A percentile compares a stretch with the other conserved stretches of the same genome.
Conservation (phyloP, 2,113 vertebrate genomes). For the Sitta europaea region DNA sequence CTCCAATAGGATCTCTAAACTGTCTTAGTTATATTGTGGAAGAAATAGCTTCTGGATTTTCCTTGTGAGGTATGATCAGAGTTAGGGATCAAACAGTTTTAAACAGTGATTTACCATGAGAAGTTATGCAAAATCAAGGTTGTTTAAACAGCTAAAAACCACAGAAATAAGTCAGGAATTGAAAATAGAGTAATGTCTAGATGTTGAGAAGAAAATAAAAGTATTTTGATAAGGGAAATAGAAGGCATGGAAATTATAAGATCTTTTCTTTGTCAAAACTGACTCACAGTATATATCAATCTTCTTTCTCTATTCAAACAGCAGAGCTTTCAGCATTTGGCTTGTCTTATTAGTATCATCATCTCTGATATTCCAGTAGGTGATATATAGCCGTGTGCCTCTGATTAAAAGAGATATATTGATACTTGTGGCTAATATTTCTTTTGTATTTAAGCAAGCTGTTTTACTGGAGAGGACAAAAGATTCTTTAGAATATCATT, state of each 20-base stretch:
- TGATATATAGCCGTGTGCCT: not conserved
- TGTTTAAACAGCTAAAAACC: not conserved
- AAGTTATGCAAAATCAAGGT: not conserved
- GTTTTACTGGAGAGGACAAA: not conserved
- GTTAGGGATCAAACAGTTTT: not conserved
- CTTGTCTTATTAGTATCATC: not conserved
- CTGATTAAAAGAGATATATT: not conserved
- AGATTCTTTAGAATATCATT: not conserved
- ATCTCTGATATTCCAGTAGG: slow-evolving; percentile 1
- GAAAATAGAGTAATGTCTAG: not conserved
- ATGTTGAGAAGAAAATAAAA: not conserved
- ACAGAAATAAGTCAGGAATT: not conserved
- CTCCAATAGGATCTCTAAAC: not conserved
- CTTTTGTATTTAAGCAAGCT: not conserved
- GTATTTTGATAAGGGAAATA: not conserved
- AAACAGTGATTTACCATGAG: not conserved
- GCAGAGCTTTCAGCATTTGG: slow-evolving; percentile 29
- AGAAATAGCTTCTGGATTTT: not conserved
- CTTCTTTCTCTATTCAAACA: not conserved
- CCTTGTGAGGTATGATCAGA: not conserved
- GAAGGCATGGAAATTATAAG: not conserved
- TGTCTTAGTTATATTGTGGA: not conserved
- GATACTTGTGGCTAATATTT: not conserved
- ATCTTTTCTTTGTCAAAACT: not conserved
- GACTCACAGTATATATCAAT: not conserved